A percentile compares a stretch with the other conserved stretches of the same genome.
Evolutionary conservation across 2,888 invertebrate species (phyloP).

Genomic region (Lithosia quadra): DNA sequence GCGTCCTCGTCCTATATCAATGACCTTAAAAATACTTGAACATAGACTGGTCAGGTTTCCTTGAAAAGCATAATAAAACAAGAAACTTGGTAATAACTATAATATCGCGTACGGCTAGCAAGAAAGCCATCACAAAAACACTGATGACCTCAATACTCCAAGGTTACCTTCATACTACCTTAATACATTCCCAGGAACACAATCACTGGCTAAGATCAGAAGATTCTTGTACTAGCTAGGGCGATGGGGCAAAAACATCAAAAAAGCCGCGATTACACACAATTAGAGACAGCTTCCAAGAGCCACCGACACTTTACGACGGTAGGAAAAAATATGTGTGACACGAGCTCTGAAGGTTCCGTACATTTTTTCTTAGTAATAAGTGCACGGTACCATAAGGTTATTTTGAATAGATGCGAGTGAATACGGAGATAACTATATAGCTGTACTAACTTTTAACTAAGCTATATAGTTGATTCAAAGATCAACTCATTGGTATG

Average conservation of each 20-base stretch:
- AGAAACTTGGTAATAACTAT: conserved; percentile 13
- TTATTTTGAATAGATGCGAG: background rate
- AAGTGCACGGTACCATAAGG: background rate
- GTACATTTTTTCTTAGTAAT: background rate
- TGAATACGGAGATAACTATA: too few relatives aligned
- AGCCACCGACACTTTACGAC: conserved; percentile 51
- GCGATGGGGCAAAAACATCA: conserved; percentile 61
- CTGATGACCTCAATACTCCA: conserved; percentile 34
- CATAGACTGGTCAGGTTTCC: conserved; percentile 11
- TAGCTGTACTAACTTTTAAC: too few relatives aligned
- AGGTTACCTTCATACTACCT: conserved; percentile 36
- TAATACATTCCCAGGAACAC: conserved; percentile 46
- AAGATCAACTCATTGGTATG: background rate
- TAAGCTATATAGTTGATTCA: background rate
- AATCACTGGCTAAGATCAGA: conserved; percentile 45
- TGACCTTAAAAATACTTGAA: conserved; percentile 6
- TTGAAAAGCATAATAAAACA: conserved; percentile 13
- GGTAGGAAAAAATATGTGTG: conserved; percentile 33
- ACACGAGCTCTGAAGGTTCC: conserved; percentile 40
- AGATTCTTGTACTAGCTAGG: conserved; percentile 47
- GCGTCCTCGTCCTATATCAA: background rate
- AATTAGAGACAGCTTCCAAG: conserved; percentile 72
- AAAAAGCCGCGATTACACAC: conserved; percentile 67
- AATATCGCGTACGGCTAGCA: conserved; percentile 19
- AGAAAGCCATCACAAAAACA: conserved; percentile 34